Conservation (phyloP, 2,888 invertebrate species). For the Spisula solida region DNA sequence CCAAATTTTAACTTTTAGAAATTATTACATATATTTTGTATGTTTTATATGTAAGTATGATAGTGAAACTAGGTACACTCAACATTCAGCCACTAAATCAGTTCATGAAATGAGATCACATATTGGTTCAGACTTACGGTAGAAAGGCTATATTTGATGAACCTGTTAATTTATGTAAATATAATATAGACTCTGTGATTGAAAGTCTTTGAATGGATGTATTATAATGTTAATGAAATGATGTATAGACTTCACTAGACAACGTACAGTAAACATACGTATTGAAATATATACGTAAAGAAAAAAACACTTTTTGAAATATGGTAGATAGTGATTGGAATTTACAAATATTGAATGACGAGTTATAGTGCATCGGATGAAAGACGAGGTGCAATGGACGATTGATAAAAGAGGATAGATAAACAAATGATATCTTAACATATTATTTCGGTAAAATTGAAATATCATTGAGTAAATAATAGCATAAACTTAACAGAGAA, state of each 20-base stretch:
- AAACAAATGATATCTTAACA: background rate
- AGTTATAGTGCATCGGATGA: background rate
- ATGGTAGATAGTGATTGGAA: background rate
- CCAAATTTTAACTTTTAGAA: too few relatives aligned
- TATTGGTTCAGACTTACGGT: background rate
- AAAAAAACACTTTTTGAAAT: background rate
- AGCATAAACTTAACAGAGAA: background rate
- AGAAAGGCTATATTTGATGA: background rate
- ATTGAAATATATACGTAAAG: background rate
- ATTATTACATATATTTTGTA: too few relatives aligned
- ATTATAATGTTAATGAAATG: background rate
- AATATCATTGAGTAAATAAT: background rate
- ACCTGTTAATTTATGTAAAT: slow-evolving; percentile 5
- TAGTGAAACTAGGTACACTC: too few relatives aligned
- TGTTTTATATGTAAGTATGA: too few relatives aligned
- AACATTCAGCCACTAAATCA: background rate
- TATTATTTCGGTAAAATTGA: background rate
- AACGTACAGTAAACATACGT: background rate
- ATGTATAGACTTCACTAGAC: background rate
- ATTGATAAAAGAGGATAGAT: background rate
- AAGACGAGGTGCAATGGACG: background rate
- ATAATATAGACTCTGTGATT: background rate
- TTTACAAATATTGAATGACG: background rate
- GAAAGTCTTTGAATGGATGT: slow-evolving; percentile 1
- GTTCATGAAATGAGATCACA: background rate